Evolutionary conservation across 1,140 invertebrate genomes (phyloP), one percentile per base, ranked within the genome.

Genomic region (Agrypnia vestita): DNA sequence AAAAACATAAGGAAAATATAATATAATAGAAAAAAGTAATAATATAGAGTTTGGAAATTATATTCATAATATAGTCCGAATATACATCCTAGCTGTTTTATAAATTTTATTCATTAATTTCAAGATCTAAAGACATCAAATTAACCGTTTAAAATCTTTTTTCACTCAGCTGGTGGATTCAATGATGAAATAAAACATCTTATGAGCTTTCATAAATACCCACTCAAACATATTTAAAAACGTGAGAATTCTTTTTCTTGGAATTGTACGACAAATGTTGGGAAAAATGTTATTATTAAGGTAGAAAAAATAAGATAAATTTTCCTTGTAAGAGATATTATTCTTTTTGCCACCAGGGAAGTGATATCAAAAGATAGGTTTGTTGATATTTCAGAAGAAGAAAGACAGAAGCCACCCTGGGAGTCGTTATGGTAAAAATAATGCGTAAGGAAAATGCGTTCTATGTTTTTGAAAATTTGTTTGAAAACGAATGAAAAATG

Each of bases 361-460:
- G 51, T 43, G 47, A 55, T 73, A 73, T 73, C 69, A 73, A 73
- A 73, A 73, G 19, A 55, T 73, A 35, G 49, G 25, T 73, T 73
- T 73, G 47, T 73, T 73, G 47, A 73, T 73, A 55, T 73, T 73
- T 55, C 25, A 53, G 21, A 73, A 73, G 69, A 51, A 73, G 13
- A 53, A 73, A 73, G 69, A 25, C 69, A 13, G 69, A 73, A 55
- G n/a, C 4, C 17, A 47, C n/a, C 69, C 15, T 35, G 69, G 69
- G 49, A 73, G 69, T 35, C 69, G 49, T 73, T 53, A 73, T 25
- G 69, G 47, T 51, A 55, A 73, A 35, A 55, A 69, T 13, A 69
- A 69, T 69, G 15, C 64, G 6, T n/a, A 10, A 13, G 35, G 35
- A 15, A 69, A 69, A 49, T 35, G 43, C 64, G 46, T 69, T 19